These are phyloP conservation scores for Dicrurus megarhynchus DNA, from an alignment of 2,113 vertebrate species.

Conservation along the genomic window DNA sequence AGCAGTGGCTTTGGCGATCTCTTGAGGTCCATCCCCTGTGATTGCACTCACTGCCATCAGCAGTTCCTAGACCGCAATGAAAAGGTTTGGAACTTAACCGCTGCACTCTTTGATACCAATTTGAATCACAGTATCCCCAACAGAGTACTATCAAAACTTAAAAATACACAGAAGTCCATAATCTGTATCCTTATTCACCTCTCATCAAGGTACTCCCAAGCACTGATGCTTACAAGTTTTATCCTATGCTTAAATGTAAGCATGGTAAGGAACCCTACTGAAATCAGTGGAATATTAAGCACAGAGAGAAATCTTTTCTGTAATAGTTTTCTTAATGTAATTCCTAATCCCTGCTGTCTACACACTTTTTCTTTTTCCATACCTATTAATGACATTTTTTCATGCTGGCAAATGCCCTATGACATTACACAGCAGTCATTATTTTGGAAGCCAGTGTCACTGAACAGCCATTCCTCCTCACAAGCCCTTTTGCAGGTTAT, in stretches of 20 bases:
- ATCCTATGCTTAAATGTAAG: neutral
- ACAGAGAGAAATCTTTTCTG: neutral
- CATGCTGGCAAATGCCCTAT: neutral
- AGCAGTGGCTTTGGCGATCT: neutral
- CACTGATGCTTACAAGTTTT: neutral
- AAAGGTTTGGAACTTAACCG: neutral
- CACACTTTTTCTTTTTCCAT: neutral
- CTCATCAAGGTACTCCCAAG: neutral
- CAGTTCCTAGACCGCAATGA: neutral
- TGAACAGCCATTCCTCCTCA: neutral
- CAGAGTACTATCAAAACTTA: neutral
- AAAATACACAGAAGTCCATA: neutral
- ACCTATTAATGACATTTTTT: conserved; percentile 1
- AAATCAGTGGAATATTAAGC: conserved; percentile 2
- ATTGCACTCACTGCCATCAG: neutral
- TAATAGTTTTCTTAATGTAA: neutral
- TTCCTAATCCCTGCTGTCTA: conserved; percentile 8
- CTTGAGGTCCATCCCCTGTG: neutral
- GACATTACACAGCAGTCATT: neutral
- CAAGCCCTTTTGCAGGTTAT: neutral
- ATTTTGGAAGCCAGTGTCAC: neutral
- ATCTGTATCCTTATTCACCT: neutral
- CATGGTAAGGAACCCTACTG: neutral
- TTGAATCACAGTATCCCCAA: neutral
- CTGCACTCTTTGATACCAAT: neutral